Base-by-base conservation (phyloP, 53 echinoderm and acorn worm genomes). In the Hippasteria phrygiana region DNA sequence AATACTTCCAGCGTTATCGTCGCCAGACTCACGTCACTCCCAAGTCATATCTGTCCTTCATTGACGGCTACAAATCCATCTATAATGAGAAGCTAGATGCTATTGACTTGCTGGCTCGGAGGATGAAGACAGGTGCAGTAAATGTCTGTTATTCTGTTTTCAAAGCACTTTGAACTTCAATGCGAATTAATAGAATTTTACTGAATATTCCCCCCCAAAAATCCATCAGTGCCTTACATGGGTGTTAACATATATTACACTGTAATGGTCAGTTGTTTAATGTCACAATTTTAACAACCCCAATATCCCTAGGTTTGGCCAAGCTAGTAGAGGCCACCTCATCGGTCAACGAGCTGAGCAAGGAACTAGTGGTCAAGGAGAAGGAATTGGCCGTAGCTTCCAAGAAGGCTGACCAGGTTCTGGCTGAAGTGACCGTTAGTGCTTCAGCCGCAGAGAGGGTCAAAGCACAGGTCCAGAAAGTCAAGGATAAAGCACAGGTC, bases 391-490 rank as follows among this genome's bases (percentile, higher is more conserved):
- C 99, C 8, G 92, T 98, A 28, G 99, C 99, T 0, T 98, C 99
- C 71, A 94, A 94, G 94, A 97, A 96, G 73, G 99, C 99, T 11
- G 99, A 96, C 53, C 80, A 87, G 41, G 99, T 98, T 65, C 85
- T 98, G 79, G 99, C 99, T 5, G 95, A 96, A 72, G 99, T 98
- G 74, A 98, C 99, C 0, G 99, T 98, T 85, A 98, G 99, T 91
- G 99, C 99, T 67, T 94, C 94, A 74, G 99, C 99, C 46, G 99
- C 99, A 11, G 99, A 98, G 79, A 98, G 96, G 91, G 99, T 98
- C 93, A 98, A 98, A 64, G 94, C 99, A 47, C 99, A 98, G 83
- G 99, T 98, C 12, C 99, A 98, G 90, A 98, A 98, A 87, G 99
- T 98, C 83, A 98, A 98, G 73, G 99, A 98, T 65, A 98, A 96